phyloP scores from a whole-genome alignment of 2,888 invertebrate genomes.

The Nomada hirtipes region DNA sequence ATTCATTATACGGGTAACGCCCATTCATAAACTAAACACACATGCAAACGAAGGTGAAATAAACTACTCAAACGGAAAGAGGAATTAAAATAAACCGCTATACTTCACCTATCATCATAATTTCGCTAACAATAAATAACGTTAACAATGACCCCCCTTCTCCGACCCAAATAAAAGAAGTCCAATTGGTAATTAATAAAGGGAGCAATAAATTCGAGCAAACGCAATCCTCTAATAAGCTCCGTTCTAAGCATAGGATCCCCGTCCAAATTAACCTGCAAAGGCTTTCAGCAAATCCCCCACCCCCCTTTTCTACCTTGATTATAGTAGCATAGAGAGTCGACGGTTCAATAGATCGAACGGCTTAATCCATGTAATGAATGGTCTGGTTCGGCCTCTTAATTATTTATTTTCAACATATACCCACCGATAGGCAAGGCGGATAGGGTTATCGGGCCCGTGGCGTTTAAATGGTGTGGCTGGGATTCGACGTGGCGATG shows the following conservation, averaged over 20 bases:
- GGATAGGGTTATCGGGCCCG: slow-evolving; percentile 36
- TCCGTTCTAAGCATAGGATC: neutral
- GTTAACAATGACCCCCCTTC: too few species aligned
- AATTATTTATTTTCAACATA: slow-evolving; percentile 73
- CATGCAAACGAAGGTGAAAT: too few species aligned
- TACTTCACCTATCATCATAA: too few species aligned
- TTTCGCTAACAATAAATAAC: too few species aligned
- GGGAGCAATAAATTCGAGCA: neutral
- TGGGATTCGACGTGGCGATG: slow-evolving; percentile 67
- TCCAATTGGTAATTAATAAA: too few species aligned
- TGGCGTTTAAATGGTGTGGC: slow-evolving; percentile 53
- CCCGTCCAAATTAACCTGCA: neutral
- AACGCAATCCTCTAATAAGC: too few species aligned
- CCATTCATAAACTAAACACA: too few species aligned
- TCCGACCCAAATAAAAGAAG: too few species aligned
- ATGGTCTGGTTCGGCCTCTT: slow-evolving; percentile 62
- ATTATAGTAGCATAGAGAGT: neutral
- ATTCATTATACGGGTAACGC: too few species aligned
- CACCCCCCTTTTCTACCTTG: neutral
- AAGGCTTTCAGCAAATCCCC: neutral
- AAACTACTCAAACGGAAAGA: too few species aligned
- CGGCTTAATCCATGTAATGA: slow-evolving; percentile 73
- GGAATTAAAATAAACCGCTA: too few species aligned
- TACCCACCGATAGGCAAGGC: neutral
- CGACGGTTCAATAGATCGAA: slow-evolving; percentile 47